Percentiles rank a stretch among this genome's conserved stretches.
These are phyloP conservation scores for Belgica antarctica DNA, from an alignment of 2,888 invertebrate species.

Conservation along the genomic window DNA sequence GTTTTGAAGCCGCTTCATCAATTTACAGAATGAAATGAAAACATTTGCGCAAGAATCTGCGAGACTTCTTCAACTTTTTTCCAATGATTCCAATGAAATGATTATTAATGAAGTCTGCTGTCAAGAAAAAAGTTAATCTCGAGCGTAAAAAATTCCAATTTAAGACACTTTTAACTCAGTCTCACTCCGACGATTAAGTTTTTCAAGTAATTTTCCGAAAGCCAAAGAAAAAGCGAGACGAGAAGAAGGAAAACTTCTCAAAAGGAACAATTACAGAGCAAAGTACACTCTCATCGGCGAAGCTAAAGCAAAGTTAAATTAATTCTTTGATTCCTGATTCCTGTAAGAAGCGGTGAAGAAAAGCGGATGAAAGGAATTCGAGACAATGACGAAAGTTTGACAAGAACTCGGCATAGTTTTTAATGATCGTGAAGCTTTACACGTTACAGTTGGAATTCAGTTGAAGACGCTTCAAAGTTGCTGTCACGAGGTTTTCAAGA, in stretches of 20 bases:
- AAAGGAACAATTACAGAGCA: constrained; percentile 22
- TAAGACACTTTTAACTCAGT: constrained; percentile 19
- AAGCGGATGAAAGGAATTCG: background rate
- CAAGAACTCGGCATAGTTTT: too few species aligned
- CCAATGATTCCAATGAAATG: background rate
- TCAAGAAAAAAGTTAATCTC: background rate
- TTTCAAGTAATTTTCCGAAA: constrained; percentile 32
- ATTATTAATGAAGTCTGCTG: background rate
- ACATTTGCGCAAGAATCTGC: too few species aligned
- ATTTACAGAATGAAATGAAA: too few species aligned
- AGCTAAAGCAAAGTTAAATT: constrained; percentile 18
- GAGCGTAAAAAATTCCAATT: constrained; percentile 6
- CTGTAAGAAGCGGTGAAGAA: too few species aligned
- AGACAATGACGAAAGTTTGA: constrained; percentile 1
- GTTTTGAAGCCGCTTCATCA: too few species aligned
- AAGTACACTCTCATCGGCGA: constrained; percentile 14
- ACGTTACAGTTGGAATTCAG: too few species aligned
- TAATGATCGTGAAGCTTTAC: too few species aligned
- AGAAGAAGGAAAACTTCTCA: background rate
- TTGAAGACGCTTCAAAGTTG: too few species aligned
- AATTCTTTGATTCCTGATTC: background rate
- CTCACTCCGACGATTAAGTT: constrained; percentile 21
- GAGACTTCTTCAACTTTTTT: too few species aligned
- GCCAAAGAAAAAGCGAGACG: background rate
- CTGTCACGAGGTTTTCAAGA: too few species aligned